Percentiles rank a stretch among this genome's conserved stretches.
Evolutionary conservation across 2,888 invertebrate genomes (phyloP).

Genomic region (Selenia dentaria): DNA sequence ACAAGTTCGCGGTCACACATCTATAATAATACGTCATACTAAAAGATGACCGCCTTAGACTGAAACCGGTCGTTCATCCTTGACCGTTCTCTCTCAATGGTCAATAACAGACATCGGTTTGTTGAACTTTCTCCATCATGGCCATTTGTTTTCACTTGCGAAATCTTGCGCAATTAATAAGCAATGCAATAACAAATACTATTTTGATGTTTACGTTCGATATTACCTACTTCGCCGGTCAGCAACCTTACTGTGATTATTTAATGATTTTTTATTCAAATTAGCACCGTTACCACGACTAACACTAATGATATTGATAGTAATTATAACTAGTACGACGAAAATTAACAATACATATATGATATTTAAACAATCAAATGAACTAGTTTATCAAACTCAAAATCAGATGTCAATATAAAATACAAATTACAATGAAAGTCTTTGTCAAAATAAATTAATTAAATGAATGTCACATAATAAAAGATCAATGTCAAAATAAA

Average conservation of each 20-base stretch:
- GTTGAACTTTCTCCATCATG: conserved; percentile 26
- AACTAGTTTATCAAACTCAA: too few relatives aligned
- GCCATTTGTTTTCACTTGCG: conserved; percentile 23
- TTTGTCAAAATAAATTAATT: too few relatives aligned
- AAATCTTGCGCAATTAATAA: conserved; percentile 32
- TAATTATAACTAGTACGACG: too few relatives aligned
- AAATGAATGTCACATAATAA: too few relatives aligned
- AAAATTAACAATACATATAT: too few relatives aligned
- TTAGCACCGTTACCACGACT: too few relatives aligned
- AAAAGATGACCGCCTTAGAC: conserved; percentile 1
- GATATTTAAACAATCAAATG: too few relatives aligned
- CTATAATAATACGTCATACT: conserved; percentile 8
- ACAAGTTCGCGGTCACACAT: conserved; percentile 15
- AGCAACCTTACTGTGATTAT: neutral
- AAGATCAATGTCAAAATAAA: too few relatives aligned
- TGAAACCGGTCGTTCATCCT: conserved; percentile 27
- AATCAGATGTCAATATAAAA: too few relatives aligned
- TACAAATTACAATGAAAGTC: too few relatives aligned
- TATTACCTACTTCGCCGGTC: neutral
- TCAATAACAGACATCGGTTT: conserved; percentile 8
- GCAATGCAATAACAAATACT: conserved; percentile 20
- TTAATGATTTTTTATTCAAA: too few relatives aligned
- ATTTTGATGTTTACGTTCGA: neutral
- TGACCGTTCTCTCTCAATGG: conserved; percentile 21
- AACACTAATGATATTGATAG: too few relatives aligned